Evolutionary conservation across 2,888 invertebrate genomes (phyloP).

Genomic region (Synergus itoensis): DNA sequence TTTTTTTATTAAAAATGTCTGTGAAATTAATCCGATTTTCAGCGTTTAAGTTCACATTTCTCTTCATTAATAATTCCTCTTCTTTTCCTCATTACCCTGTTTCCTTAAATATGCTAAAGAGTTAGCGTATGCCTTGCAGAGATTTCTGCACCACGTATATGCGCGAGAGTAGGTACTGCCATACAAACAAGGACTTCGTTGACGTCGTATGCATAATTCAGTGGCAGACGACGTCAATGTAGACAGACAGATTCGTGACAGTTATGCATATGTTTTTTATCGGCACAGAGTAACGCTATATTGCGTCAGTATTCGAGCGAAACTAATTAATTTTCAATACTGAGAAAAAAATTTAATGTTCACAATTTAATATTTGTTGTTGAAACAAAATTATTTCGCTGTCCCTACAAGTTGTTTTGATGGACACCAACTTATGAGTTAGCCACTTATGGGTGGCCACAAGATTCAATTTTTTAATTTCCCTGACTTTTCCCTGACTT

Average conservation of each 20-base stretch:
- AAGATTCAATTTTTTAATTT: too few relatives aligned
- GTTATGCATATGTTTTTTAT: slow-evolving; percentile 62
- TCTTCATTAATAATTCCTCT: slow-evolving; percentile 31
- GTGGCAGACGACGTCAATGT: slow-evolving; percentile 62
- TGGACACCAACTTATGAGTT: too few relatives aligned
- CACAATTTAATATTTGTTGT: too few relatives aligned
- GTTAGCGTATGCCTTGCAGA: slow-evolving; percentile 4
- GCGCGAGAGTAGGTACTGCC: slow-evolving; percentile 41
- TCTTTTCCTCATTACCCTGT: slow-evolving; percentile 37
- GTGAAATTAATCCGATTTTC: not conserved
- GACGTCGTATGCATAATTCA: slow-evolving; percentile 68
- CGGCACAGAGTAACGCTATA: slow-evolving; percentile 46
- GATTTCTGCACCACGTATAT: slow-evolving; percentile 13
- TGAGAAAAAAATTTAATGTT: too few relatives aligned
- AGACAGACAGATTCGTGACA: slow-evolving; percentile 54
- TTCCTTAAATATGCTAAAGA: slow-evolving; percentile 35
- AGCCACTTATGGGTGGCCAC: too few relatives aligned
- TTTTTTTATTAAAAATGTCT: not conserved
- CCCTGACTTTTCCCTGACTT: too few relatives aligned
- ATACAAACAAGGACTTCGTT: slow-evolving; percentile 56
- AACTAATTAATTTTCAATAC: slow-evolving; percentile 10
- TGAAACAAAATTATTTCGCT: too few relatives aligned
- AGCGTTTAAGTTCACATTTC: slow-evolving; percentile 11
- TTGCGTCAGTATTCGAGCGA: not conserved
- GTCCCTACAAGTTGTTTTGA: too few relatives aligned